A percentile compares a stretch with the other conserved stretches of the same genome.
These are phyloP conservation scores for Dendrolimus kikuchii DNA, from an alignment of 1,140 invertebrate species.

Conservation along the genomic window DNA sequence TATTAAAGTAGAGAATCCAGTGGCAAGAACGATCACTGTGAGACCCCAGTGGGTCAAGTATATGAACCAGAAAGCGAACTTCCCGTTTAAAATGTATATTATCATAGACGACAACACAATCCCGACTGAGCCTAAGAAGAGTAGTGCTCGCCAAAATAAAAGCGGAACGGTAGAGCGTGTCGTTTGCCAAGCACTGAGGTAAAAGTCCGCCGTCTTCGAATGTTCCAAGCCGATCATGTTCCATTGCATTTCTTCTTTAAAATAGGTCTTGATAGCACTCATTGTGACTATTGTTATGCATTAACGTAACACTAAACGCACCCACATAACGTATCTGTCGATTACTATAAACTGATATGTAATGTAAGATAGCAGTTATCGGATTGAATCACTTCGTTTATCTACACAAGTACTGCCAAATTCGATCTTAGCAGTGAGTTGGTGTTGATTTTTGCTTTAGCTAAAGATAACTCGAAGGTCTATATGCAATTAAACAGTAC, in stretches of 20 bases:
- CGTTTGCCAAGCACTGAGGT: constrained; percentile 51
- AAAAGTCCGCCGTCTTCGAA: constrained; percentile 40
- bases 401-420: constrained; percentile 19
- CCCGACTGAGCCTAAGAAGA: constrained; percentile 41
- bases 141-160: constrained; percentile 38
- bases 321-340: constrained; percentile 23
- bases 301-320: constrained; percentile 13
- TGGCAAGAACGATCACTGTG: constrained; percentile 30
- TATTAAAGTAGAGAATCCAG: constrained; percentile 40
- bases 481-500: too few relatives aligned
- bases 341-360: constrained; percentile 26
- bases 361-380: constrained; percentile 23
- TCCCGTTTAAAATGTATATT: constrained; percentile 32
- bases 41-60: constrained; percentile 62
- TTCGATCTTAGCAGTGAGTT: constrained; percentile 4
- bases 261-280: constrained; percentile 46
- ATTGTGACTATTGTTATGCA: constrained; percentile 26
- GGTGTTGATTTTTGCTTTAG: not conserved
- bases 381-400: constrained; percentile 20
- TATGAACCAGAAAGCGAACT: constrained; percentile 48
- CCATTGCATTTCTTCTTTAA: constrained; percentile 36
- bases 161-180: constrained; percentile 45
- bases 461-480: too few relatives aligned
- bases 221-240: constrained; percentile 44
- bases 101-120: constrained; percentile 43